Conservation (phyloP, 1,140 invertebrate species). For the Psix sp. region DNA sequence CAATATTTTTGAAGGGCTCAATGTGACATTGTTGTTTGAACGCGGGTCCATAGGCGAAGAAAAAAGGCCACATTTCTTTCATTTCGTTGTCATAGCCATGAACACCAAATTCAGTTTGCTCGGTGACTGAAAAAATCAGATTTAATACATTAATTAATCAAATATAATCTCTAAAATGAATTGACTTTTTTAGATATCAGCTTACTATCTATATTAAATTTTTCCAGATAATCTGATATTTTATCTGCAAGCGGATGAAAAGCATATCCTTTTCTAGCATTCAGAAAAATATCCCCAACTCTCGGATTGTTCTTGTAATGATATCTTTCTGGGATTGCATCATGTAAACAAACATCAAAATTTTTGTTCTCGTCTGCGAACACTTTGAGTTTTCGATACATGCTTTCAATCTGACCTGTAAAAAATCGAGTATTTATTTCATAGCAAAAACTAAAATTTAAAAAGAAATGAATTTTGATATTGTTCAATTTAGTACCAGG, state of each 20-base stretch:
- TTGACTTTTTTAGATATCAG: background rate
- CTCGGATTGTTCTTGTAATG: slow-evolving; percentile 80
- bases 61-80: slow-evolving; percentile 82
- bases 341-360: slow-evolving; percentile 79
- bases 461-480: too few relatives aligned
- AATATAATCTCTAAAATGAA: too few relatives aligned
- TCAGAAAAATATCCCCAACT: slow-evolving; percentile 79
- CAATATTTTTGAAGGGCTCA: slow-evolving; percentile 80
- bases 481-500: slow-evolving; percentile 66
- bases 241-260: slow-evolving; percentile 77
- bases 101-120: slow-evolving; percentile 78
- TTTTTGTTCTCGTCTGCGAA: slow-evolving; percentile 68
- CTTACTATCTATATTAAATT: slow-evolving; percentile 76
- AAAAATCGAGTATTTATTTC: slow-evolving; percentile 21
- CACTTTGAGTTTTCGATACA: slow-evolving; percentile 77
- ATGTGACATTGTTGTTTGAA: slow-evolving; percentile 78
- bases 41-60: slow-evolving; percentile 82
- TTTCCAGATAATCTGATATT: slow-evolving; percentile 72
- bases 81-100: slow-evolving; percentile 83
- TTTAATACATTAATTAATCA: too few relatives aligned
- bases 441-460: too few relatives aligned
- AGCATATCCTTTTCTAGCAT: slow-evolving; percentile 79
- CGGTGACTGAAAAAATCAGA: slow-evolving; percentile 55
- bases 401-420: slow-evolving; percentile 73
- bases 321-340: slow-evolving; percentile 78